Base-by-base conservation (phyloP, 92 coral and sea anemone species). In the Epizoanthus fatuus region DNA sequence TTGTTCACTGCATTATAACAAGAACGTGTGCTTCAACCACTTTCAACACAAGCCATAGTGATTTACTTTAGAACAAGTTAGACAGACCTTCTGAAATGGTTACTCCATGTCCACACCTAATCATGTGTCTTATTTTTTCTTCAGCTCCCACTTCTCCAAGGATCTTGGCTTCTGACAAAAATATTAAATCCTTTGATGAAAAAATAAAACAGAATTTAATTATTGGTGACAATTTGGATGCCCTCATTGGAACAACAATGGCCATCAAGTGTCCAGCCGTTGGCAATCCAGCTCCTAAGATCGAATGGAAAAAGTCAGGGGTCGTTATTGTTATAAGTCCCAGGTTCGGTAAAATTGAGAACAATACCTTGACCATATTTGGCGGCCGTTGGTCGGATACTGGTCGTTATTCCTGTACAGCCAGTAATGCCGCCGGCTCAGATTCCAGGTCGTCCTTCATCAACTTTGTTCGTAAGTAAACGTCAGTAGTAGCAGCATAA, bases 101-200 rank as follows among this genome's bases (percentile, higher is more conserved):
- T 42, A 42, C 7, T 42, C 6, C 47, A 42, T 42, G 47, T 4
- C 7, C 47, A 42, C 47, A 42, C 47, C 47, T 42, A 42, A 42
- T 42, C 47, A 4, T 42, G 1, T 42, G 14, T 57, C 35, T 1
- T 19, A 32, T 60, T 79, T 29, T 57, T 54, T 40, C 63, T 66
- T 20, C 62, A 97, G 99, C 89, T 79, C 97, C 99, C 20, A 93
- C 86, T 38, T 86, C 86, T 71, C 99, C 98, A 5, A 76, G 84
- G 69, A 95, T 97, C 58, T 70, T 92, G 74, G 83, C 91, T 77
- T 92, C 97, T 25, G 73, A 87, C 16, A 83, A 86, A 69, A 75
- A 90, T 58, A 63, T 95, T 40, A 83, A 87, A 20, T 93, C 92
- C 73, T 93, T 84, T 38, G 91, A 93, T 47, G 80, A 74, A 54